Base-by-base conservation (phyloP, 2,113 vertebrate genomes). In the Pachyramphus minor region DNA sequence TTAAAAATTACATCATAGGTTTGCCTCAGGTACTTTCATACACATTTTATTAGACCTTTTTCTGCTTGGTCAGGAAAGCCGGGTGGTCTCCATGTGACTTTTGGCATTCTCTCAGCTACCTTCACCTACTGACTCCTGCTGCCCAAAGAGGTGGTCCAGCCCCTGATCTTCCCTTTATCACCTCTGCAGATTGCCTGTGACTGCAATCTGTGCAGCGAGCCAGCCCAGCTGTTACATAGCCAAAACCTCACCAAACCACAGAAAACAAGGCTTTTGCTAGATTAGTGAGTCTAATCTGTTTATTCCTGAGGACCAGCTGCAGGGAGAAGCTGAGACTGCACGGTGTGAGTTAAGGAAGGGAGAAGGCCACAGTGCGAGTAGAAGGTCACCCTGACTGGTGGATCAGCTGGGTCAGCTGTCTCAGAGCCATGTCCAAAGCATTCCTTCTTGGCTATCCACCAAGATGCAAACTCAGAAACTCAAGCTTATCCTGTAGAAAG, bases 121-220 rank as follows among this genome's bases (percentile, higher is more conserved):
- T 77, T 83, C 45, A 58, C 30, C 20, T 64, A 4, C n/a, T 56
- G 75, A 53, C 20, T 84, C 24, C n/a, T 45, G 3, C 23, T 83
- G 82, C 67, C 50, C 35, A 31, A 28, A 80, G 79, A 58, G 28
- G 14, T 59, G 52, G 27, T 84, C 44, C 69, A 80, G 25, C 35
- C n/a, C 58, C 33, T 0, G 1, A 37, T 79, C n/a, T 67, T 72
- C 58, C 20, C 49, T 52, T 13, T 28, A 27, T 50, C 0, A 0
- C 35, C 45, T 87, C 71, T 87, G 49, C 69, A 59, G 42, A 47
- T 78, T 5, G 2, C 27, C 53, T 2, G n/a, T n/a, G n/a, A n/a
- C n/a, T n/a, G n/a, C n/a, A n/a, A 0, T 75, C 62, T 89, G 22
- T 7, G 25, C 52, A 53, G 19, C 1, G 1, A 85, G 67, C 62